A percentile compares a stretch with the other conserved stretches of the same genome.
phyloP scores from a whole-genome alignment of 2,113 vertebrate genomes.

The Chionodraco myersi region DNA sequence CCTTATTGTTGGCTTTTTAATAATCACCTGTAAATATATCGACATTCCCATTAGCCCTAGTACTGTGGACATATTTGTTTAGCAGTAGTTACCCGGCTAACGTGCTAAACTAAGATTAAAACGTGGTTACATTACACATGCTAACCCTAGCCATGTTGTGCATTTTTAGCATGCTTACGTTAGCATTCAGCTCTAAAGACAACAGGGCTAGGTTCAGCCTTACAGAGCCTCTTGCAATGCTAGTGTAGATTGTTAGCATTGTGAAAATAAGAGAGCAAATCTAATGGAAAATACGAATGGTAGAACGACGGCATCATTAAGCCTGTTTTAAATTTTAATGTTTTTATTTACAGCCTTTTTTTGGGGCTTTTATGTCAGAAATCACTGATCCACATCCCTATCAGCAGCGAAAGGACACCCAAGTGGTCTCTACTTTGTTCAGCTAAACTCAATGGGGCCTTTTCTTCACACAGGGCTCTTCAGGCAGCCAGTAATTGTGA shows the following conservation, averaged over 20 bases:
- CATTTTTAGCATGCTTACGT: neutral
- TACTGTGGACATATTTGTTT: no score
- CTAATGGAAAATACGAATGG: neutral
- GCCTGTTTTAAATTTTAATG: neutral
- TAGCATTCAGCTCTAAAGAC: neutral
- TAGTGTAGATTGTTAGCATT: neutral
- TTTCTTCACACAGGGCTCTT: constrained; percentile 15
- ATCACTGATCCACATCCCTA: neutral
- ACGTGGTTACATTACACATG: neutral
- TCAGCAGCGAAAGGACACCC: neutral
- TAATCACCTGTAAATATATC: neutral
- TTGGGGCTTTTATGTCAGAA: neutral
- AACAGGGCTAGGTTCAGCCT: neutral
- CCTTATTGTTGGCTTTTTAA: neutral
- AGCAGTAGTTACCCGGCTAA: no score
- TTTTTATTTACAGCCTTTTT: neutral
- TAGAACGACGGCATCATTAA: no score
- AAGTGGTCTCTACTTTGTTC: neutral
- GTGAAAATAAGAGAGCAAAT: neutral
- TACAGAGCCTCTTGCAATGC: neutral
- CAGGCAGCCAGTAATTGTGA: constrained; percentile 33
- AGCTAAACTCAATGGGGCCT: neutral
- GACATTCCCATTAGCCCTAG: neutral
- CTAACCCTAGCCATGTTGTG: neutral
- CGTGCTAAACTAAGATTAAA: no score